Evolutionary conservation across 2,113 vertebrate genomes (phyloP).

Genomic region (Eonycteris spelaea): DNA sequence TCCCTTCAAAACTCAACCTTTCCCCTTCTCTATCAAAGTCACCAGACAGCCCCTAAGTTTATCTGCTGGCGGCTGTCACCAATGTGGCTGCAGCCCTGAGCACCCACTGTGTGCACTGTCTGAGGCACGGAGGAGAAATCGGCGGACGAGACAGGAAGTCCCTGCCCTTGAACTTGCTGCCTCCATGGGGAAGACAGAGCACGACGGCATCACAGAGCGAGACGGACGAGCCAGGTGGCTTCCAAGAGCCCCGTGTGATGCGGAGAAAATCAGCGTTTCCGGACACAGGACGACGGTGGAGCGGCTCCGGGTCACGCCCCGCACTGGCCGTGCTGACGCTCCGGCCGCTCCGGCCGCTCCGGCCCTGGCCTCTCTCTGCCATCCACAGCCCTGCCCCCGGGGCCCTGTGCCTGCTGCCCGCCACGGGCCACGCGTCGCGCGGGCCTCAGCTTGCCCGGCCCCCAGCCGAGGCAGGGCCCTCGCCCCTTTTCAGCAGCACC

Average conservation of each 20-base stretch:
- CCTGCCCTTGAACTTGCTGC: neutral
- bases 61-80: neutral
- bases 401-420: neutral
- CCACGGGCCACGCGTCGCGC: neutral
- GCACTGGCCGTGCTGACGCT: neutral
- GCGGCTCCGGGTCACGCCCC: rapidly evolving
- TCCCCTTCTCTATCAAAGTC: too few relatives aligned
- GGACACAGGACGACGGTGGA: neutral
- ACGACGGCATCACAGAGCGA: neutral
- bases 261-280: neutral
- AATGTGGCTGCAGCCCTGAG: neutral
- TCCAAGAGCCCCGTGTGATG: neutral
- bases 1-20: neutral
- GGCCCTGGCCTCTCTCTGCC: neutral
- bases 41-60: rapidly evolving
- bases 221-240: neutral
- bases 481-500: neutral
- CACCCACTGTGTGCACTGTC: neutral
- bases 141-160: neutral
- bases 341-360: neutral
- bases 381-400: too few relatives aligned
- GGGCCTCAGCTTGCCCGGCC: neutral
- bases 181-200: neutral
- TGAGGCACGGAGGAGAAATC: neutral
- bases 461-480: neutral